Evolutionary conservation across 2,888 invertebrate species (phyloP), one percentile per base, ranked within the genome.

Genomic region (Drosophila mimica): DNA sequence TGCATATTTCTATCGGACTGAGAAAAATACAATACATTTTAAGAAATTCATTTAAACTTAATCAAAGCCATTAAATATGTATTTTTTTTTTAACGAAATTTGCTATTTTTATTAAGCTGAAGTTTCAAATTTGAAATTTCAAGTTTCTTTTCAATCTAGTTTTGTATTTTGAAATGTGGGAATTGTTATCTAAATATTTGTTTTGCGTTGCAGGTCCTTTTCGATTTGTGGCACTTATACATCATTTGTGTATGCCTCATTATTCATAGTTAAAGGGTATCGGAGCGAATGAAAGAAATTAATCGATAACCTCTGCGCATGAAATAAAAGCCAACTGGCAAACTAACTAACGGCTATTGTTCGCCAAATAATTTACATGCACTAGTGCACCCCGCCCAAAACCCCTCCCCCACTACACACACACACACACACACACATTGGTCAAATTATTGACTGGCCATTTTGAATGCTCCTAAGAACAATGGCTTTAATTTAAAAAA

Each of bases 401-500:
- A 13, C 34, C 38, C 17, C 6, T 15, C 6, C 13, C 53, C 11
- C 20, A 43, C 17, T 15, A 20, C 20, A 46, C 33, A 25, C 30
- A 7, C 43, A 9, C 9, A n/a, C 48, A 6, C 36, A 17, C 15
- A 46, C n/a, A 28, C 25, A 17, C 15, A 5, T 46, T 54, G 54
- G 38, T 64, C 59, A 59, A 77, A 81, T 77, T 77, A 78, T 78
- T 68, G 68, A 77, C 62, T 71, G 64, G 28, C 28, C 58, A 53
- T 56, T 71, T 77, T 66, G 76, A 59, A 48, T 70, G 60, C 36
- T 43, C 83, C 87, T 90, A 75, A 86, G 90, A 86, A 86, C 85
- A 86, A 86, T 88, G 84, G 89, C 79, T 51, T 74, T 76, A 88
- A 90, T 88, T 86, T 90, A 86, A 90, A 90, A 76, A 74, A 72